Evolutionary conservation across 2,797 vertebrate species (phyloP), one percentile per base, ranked within the genome.

Genomic region (Lagocephalus sceleratus): DNA sequence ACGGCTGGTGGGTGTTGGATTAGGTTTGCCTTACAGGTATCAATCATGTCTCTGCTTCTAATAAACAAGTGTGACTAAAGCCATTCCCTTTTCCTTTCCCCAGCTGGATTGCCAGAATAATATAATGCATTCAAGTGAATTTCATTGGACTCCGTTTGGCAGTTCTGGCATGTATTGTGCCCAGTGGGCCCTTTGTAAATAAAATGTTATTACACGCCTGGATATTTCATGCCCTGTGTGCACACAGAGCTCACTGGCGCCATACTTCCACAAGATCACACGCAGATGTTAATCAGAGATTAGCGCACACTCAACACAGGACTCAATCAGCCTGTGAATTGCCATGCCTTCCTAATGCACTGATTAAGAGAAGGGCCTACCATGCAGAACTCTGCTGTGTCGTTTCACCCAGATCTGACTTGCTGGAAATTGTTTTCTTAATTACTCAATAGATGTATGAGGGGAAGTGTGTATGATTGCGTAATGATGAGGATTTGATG

Each of bases 211-310:
- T 85, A 87, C 84, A 87, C 81, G 82, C 83, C 83, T 83, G 82
- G 83, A 81, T 85, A 82, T 90, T 87, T 86, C 85, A 88, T 87
- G 83, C 82, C 68, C 77, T 71, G 76, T 79, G 78, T 84, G 85
- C 83, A 81, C 83, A 80, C 63, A 87, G 78, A 78, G 80, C 82
- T 85, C 85, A 85, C 63, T 82, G 81, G 83, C 86, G 85, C 88
- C 84, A 75, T 78, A 82, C 83, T 82, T 88, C 85, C 84, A 80
- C 66, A 51, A 86, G 85, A 88, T 90, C 82, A 87, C 82, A 82
- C 73, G 73, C 85, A 91, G 89, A 91, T 91, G 87, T 90, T 89
- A 90, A 89, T 90, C 87, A 85, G 73, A 87, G 86, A 87, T 86
- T 88, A 85, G 83, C 78, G 79, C 72, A 83, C 75, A 63, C 73